Percentiles rank a stretch among this genome's conserved stretches.
Conservation (phyloP, 2,113 vertebrate species). For the Rafetus swinhoei region DNA sequence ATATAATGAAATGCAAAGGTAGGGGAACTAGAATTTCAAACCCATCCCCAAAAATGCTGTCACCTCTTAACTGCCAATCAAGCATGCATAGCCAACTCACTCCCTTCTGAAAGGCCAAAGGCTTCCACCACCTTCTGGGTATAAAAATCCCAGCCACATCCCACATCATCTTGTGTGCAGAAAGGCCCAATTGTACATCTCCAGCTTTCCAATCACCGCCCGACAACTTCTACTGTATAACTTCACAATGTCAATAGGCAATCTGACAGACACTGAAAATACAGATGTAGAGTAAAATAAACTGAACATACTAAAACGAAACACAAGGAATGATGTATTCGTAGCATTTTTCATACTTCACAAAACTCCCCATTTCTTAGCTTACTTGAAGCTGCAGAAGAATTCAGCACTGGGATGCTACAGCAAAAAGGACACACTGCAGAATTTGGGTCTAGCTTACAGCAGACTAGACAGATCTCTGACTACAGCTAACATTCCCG, state of each 20-base stretch:
- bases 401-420: fast-evolving
- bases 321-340: not conserved
- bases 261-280: not conserved
- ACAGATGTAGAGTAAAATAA: not conserved
- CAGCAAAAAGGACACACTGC: not conserved
- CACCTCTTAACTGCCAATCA: not conserved
- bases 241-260: not conserved
- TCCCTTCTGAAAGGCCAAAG: not conserved
- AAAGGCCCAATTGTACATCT: not conserved
- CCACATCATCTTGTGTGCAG: not conserved
- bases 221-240: not conserved
- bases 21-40: too few species aligned
- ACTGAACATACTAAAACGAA: not conserved
- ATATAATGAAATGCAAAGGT: not conserved
- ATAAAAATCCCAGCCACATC: not conserved
- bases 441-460: not conserved
- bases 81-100: not conserved
- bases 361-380: not conserved
- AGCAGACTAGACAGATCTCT: not conserved
- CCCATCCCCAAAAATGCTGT: not conserved
- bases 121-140: not conserved
- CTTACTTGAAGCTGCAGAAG: not conserved
- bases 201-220: not conserved
- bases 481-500: not conserved
- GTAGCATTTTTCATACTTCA: not conserved